Conservation (phyloP, 2,113 vertebrate species). For the Malurus alboscapulatus region DNA sequence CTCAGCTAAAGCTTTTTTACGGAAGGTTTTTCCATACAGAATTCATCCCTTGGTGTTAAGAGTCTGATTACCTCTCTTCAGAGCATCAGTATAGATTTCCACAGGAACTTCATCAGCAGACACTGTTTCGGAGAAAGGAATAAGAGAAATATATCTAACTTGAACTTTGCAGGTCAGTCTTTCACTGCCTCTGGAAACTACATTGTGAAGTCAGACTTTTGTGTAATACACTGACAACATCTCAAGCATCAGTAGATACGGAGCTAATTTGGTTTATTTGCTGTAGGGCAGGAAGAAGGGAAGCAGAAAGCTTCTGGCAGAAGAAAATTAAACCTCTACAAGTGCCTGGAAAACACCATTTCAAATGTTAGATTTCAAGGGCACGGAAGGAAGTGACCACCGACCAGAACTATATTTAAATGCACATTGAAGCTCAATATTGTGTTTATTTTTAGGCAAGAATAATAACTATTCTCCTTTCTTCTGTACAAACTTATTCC, state of each 20-base stretch:
- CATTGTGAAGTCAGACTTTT: neutral
- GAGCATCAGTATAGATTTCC: neutral
- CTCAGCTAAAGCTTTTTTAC: neutral
- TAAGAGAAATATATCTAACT: neutral
- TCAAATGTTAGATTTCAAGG: neutral
- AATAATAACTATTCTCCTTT: neutral
- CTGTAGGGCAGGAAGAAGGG: neutral
- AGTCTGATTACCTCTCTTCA: neutral
- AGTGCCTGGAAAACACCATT: neutral
- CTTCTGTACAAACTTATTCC: neutral
- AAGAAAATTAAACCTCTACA: neutral
- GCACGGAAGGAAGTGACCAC: neutral
- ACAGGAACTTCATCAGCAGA: neutral
- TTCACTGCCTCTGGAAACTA: neutral
- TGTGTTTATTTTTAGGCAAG: conserved; percentile 13
- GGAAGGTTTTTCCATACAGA: neutral
- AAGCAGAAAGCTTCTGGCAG: neutral
- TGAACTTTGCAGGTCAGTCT: neutral
- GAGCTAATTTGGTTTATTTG: neutral
- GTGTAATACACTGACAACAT: neutral
- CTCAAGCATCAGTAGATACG: neutral
- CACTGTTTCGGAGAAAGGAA: neutral
- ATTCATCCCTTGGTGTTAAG: neutral
- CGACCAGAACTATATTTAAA: neutral
- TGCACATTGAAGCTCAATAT: neutral